Conservation (phyloP, 1,140 invertebrate species). For the Episyrphus balteatus region DNA sequence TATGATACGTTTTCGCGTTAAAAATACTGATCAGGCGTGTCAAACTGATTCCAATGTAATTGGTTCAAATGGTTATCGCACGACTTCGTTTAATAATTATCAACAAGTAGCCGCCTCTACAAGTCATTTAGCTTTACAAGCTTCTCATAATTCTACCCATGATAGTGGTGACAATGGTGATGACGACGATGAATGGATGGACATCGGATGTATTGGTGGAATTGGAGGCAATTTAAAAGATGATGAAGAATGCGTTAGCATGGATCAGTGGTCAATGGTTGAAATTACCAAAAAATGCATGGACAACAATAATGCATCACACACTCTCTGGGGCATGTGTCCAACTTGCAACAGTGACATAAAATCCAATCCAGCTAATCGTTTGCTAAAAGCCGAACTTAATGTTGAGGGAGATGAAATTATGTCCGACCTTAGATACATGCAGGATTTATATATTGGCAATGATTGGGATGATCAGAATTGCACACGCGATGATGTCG, state of each 20-base stretch:
- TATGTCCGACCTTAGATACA: constrained; percentile 38
- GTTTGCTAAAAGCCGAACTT: constrained; percentile 17
- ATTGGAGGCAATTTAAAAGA: not conserved
- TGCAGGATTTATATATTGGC: constrained; percentile 27
- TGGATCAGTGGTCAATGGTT: not conserved
- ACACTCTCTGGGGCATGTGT: constrained; percentile 20
- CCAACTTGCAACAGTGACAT: constrained; percentile 11
- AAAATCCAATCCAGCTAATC: constrained; percentile 12
- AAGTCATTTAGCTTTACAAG: too few species aligned
- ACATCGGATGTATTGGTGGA: too few species aligned
- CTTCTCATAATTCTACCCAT: not conserved
- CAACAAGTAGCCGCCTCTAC: not conserved
- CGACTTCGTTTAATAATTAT: not conserved
- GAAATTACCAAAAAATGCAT: not conserved
- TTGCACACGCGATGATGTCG: not conserved
- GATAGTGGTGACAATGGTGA: not conserved
- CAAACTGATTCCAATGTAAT: not conserved
- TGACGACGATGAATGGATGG: too few species aligned
- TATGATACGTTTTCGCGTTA: too few species aligned
- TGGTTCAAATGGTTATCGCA: too few species aligned
- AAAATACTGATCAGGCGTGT: not conserved
- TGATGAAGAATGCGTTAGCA: not conserved
- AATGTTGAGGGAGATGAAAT: constrained; percentile 40
- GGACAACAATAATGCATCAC: constrained; percentile 1
- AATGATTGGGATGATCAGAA: constrained; percentile 9